These are phyloP conservation scores for Anomalospiza imberbis DNA, from an alignment of 2,797 vertebrate species.

Conservation along the genomic window DNA sequence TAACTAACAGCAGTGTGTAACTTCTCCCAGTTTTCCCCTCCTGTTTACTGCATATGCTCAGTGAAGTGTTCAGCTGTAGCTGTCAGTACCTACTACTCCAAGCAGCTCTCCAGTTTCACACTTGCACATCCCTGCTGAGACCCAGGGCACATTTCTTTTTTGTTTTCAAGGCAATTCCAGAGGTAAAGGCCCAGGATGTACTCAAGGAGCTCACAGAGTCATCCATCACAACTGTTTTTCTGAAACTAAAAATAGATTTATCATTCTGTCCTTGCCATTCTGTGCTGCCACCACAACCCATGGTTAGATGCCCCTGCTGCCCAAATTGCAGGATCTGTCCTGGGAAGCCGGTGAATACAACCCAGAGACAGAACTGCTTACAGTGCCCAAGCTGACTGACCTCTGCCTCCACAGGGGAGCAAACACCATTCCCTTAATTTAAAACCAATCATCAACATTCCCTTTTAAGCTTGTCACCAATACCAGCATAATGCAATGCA, in stretches of 20 bases:
- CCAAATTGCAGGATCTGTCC: background rate
- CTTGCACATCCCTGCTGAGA: background rate
- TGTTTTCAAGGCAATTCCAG: background rate
- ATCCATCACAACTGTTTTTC: background rate
- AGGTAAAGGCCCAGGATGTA: background rate
- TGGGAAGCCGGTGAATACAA: background rate
- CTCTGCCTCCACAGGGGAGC: background rate
- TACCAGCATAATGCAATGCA: slow-evolving; percentile 64
- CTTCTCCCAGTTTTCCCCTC: background rate
- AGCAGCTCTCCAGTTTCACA: background rate
- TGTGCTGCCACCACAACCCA: background rate
- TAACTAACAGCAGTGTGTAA: background rate
- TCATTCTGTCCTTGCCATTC: background rate
- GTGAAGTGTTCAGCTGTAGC: background rate
- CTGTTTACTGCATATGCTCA: background rate
- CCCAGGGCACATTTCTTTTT: accelerated
- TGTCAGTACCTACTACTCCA: background rate
- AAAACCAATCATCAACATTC: background rate
- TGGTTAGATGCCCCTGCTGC: background rate
- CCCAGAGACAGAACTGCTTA: background rate
- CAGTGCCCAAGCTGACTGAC: background rate
- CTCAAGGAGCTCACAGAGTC: background rate
- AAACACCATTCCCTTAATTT: background rate
- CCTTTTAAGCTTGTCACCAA: background rate
- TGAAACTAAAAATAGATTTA: background rate